Conservation (phyloP, 1,140 invertebrate species). For the Cydia strobilella region DNA sequence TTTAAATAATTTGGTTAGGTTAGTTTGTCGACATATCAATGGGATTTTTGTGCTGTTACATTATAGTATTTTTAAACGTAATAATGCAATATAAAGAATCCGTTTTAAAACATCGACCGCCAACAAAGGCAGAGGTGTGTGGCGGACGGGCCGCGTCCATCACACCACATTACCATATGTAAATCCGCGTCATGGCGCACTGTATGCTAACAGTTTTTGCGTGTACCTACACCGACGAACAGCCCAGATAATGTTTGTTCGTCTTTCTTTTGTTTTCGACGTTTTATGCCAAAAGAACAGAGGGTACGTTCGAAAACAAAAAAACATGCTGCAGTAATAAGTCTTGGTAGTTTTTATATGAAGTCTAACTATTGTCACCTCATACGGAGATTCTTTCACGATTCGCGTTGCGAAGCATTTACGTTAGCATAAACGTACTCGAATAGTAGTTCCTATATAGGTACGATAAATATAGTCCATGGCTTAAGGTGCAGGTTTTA, state of each 20-base stretch:
- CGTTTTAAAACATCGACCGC: conserved; percentile 36
- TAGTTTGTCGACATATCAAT: too few relatives aligned
- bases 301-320: background rate
- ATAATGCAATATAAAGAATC: background rate
- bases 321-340: background rate
- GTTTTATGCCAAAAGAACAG: background rate
- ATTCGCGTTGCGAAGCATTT: background rate
- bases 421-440: background rate
- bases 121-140: conserved; percentile 50
- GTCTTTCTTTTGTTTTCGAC: conserved; percentile 14
- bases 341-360: background rate
- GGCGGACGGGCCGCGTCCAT: conserved; percentile 43
- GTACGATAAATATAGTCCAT: conserved; percentile 7
- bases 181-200: conserved; percentile 48
- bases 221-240: conserved; percentile 29
- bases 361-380: background rate
- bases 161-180: conserved; percentile 59
- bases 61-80: background rate
- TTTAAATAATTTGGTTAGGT: too few relatives aligned
- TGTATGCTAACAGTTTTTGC: conserved; percentile 51
- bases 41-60: background rate
- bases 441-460: background rate
- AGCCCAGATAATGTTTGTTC: background rate
- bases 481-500: conserved; percentile 17
- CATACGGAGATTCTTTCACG: conserved; percentile 14